phyloP scores from a whole-genome alignment of 2,888 invertebrate species.

The Acrocera orbiculus region DNA sequence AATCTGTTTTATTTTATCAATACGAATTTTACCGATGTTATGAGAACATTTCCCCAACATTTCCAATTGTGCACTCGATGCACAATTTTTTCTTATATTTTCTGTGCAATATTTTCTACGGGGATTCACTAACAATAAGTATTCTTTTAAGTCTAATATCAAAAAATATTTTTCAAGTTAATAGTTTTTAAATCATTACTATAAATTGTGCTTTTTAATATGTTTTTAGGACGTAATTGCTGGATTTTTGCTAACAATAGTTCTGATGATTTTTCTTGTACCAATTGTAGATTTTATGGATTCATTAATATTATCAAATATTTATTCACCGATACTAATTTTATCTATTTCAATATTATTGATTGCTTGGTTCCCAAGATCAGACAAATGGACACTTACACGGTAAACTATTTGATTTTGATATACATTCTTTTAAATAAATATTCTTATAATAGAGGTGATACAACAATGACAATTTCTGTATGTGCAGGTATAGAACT shows the following conservation, averaged over 20 bases:
- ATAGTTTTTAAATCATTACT: no score
- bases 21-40: no score
- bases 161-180: no score
- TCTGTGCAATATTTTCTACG: no score
- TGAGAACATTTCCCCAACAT: no score
- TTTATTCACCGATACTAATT: slow-evolving; percentile 45
- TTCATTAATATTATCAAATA: slow-evolving; percentile 47
- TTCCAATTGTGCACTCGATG: no score
- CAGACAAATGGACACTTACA: slow-evolving; percentile 79
- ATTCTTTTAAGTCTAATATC: no score
- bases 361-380: slow-evolving; percentile 62
- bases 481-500: slow-evolving; percentile 60
- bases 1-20: no score
- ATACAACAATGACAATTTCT: slow-evolving; percentile 74
- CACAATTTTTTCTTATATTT: no score
- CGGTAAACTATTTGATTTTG: slow-evolving; percentile 34
- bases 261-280: slow-evolving; percentile 51
- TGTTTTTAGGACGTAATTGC: slow-evolving; percentile 70
- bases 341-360: slow-evolving; percentile 45
- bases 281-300: slow-evolving; percentile 61
- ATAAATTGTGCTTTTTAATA: slow-evolving; percentile 13
- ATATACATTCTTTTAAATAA: background rate
- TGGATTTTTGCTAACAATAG: slow-evolving; percentile 49
- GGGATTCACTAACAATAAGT: no score
- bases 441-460: slow-evolving; percentile 46